A percentile compares a stretch with the other conserved stretches of the same genome.
phyloP scores from a whole-genome alignment of 2,113 vertebrate species.

The Motacilla tschutschensis region DNA sequence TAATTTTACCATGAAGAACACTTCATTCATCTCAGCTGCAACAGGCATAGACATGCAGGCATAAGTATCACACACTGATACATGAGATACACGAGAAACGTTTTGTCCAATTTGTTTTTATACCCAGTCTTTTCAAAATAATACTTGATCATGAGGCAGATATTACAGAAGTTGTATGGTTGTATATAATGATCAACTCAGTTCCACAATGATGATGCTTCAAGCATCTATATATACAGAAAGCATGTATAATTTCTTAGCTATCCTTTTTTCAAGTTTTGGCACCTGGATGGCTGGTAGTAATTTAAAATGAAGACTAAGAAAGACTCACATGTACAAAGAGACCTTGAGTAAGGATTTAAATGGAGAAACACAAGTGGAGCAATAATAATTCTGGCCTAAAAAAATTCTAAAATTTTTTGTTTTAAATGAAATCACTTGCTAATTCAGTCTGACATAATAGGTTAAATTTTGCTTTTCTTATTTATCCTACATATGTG shows the following conservation, averaged over 20 bases:
- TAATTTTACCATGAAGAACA: not conserved
- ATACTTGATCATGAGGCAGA: not conserved
- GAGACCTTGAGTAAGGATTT: not conserved
- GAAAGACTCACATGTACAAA: not conserved
- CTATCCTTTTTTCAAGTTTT: not conserved
- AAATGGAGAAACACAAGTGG: not conserved
- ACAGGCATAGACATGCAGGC: not conserved
- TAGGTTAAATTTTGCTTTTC: not conserved
- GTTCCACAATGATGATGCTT: not conserved
- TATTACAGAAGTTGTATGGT: not conserved
- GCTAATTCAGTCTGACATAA: not conserved
- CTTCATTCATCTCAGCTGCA: not conserved
- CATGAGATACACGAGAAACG: not conserved
- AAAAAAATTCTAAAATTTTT: not conserved
- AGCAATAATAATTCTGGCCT: not conserved
- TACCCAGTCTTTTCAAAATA: not conserved
- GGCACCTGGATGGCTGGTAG: not conserved
- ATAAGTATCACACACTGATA: not conserved
- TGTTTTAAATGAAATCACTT: not conserved
- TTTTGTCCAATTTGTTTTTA: not conserved
- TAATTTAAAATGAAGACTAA: not conserved
- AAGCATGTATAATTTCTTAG: not conserved
- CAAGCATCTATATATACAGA: not conserved
- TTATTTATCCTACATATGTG: not conserved
- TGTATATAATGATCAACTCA: not conserved